phyloP scores from a whole-genome alignment of 2,797 vertebrate species.

The Numenius phaeopus region DNA sequence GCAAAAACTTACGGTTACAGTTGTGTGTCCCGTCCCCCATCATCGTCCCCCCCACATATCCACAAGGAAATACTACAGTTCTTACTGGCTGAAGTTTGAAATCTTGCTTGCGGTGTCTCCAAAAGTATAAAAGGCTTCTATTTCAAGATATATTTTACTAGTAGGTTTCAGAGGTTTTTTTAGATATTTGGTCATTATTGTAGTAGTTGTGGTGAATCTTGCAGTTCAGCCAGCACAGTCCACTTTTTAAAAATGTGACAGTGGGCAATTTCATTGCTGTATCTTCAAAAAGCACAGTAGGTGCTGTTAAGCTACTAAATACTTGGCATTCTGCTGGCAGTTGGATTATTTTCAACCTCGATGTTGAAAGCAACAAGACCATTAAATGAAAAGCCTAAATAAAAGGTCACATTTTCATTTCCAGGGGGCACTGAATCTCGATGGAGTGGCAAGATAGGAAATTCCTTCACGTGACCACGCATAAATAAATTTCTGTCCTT shows the following conservation, averaged over 20 bases:
- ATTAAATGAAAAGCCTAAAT: constrained; percentile 85
- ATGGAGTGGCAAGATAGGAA: constrained; percentile 78
- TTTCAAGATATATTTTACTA: background rate
- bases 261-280: background rate
- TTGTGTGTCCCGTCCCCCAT: background rate
- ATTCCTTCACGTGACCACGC: constrained; percentile 71
- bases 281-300: background rate
- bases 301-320: background rate
- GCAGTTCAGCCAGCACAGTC: background rate
- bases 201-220: background rate
- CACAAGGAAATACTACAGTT: background rate
- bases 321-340: background rate
- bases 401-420: constrained; percentile 88
- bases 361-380: constrained; percentile 85
- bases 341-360: constrained; percentile 2
- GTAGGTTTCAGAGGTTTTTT: background rate
- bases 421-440: constrained; percentile 79
- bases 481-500: constrained; percentile 82
- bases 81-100: background rate
- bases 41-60: too few relatives aligned
- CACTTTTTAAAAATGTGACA: background rate
- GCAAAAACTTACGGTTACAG: background rate
- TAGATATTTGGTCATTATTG: background rate
- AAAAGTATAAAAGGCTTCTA: background rate
- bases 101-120: background rate